Conservation (phyloP, 2,797 vertebrate species). For the Amblyopsis hoosieri region DNA sequence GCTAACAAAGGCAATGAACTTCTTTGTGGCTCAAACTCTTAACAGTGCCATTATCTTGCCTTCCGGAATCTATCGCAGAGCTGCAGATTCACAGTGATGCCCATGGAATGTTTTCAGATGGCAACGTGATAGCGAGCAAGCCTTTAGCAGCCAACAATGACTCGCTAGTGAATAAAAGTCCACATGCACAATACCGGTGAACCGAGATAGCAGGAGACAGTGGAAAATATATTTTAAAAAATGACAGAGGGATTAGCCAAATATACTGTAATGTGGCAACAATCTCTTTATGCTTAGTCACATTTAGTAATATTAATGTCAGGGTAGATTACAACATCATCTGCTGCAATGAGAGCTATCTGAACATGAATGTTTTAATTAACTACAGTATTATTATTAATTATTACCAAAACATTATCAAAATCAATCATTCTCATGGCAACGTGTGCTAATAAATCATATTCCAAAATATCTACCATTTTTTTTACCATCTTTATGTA, state of each 20-base stretch:
- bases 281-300: conserved; percentile 20
- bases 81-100: conserved; percentile 11
- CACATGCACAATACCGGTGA: conserved; percentile 1
- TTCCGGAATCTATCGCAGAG: not conserved
- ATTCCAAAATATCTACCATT: too few relatives aligned
- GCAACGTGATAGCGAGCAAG: conserved; percentile 16
- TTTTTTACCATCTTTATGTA: too few relatives aligned
- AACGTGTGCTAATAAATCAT: too few relatives aligned
- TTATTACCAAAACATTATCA: too few relatives aligned
- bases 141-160: conserved; percentile 21
- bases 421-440: too few relatives aligned
- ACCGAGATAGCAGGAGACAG: conserved; percentile 16
- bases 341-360: conserved; percentile 3
- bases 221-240: not conserved
- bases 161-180: conserved; percentile 20
- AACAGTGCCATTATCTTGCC: not conserved
- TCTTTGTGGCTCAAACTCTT: conserved; percentile 7
- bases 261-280: conserved; percentile 10
- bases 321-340: not conserved
- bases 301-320: conserved; percentile 26
- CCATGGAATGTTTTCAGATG: conserved; percentile 25
- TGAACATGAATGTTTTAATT: conserved; percentile 13
- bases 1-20: conserved; percentile 14
- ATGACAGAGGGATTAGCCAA: conserved; percentile 15
- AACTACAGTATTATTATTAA: too few relatives aligned